These are phyloP conservation scores for Ectropis grisescens DNA, from an alignment of 1,140 invertebrate genomes.

Conservation along the genomic window DNA sequence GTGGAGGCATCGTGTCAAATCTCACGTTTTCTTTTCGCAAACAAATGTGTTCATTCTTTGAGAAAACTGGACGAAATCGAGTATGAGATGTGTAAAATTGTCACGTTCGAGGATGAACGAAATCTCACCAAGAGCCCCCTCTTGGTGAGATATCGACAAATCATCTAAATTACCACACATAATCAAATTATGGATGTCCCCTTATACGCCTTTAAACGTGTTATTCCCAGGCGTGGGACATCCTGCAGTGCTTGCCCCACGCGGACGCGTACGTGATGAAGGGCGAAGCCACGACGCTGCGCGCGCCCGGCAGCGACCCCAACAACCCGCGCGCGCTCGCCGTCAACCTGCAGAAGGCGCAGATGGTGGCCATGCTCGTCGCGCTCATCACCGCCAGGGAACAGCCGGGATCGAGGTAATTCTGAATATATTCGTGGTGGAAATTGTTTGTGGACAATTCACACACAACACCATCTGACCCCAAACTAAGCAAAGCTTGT, in stretches of 20 bases:
- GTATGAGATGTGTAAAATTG: too few relatives aligned
- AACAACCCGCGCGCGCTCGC: conserved; percentile 56
- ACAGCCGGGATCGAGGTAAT: conserved; percentile 4
- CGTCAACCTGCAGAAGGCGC: conserved; percentile 60
- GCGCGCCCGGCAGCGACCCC: conserved; percentile 55
- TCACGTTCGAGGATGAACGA: too few relatives aligned
- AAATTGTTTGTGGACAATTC: conserved; percentile 4
- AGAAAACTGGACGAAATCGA: too few relatives aligned
- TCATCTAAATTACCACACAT: too few relatives aligned
- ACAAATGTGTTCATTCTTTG: too few relatives aligned
- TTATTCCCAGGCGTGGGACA: conserved; percentile 35
- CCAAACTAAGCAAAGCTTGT: too few relatives aligned
- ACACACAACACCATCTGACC: too few relatives aligned
- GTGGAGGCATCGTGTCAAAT: too few relatives aligned
- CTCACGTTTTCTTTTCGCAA: too few relatives aligned
- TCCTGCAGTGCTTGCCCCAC: conserved; percentile 33
- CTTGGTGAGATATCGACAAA: too few relatives aligned
- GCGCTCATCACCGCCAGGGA: conserved; percentile 40
- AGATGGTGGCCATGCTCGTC: conserved; percentile 56
- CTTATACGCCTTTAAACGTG: neutral
- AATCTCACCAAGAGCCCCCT: too few relatives aligned
- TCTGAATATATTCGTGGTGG: conserved; percentile 12
- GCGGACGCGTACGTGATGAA: conserved; percentile 64
- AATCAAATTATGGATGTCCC: too few relatives aligned
- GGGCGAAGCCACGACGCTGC: conserved; percentile 43